phyloP scores from a whole-genome alignment of 2,888 invertebrate genomes.

The Andricus curvator region DNA sequence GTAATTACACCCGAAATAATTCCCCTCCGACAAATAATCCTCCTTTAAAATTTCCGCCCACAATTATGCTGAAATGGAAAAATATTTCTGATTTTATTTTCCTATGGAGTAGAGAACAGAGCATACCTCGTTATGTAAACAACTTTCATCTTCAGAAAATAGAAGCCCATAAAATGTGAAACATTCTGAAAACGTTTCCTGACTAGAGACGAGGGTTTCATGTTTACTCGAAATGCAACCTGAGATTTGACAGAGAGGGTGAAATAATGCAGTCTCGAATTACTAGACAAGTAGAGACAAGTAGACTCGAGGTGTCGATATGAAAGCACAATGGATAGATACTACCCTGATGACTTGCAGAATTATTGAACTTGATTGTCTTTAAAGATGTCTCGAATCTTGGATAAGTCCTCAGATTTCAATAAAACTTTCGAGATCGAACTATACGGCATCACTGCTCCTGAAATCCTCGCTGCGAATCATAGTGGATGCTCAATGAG shows the following conservation, averaged over 20 bases:
- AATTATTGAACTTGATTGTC: not conserved
- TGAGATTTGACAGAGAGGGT: constrained; percentile 20
- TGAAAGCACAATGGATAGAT: constrained; percentile 52
- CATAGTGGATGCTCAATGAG: not conserved
- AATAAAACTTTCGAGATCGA: not conserved
- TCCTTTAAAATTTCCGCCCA: not conserved
- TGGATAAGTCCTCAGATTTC: not conserved
- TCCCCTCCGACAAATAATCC: not conserved
- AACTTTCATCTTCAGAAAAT: constrained; percentile 22
- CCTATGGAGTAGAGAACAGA: not conserved
- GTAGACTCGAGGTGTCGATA: constrained; percentile 51
- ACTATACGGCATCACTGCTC: not conserved
- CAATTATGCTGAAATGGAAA: not conserved
- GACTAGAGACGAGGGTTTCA: constrained; percentile 1
- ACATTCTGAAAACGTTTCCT: constrained; percentile 16
- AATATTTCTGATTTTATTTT: not conserved
- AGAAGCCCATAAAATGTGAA: not conserved
- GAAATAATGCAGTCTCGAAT: constrained; percentile 7
- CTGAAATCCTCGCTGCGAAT: not conserved
- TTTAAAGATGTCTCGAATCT: not conserved
- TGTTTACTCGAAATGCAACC: constrained; percentile 26
- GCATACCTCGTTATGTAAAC: constrained; percentile 7
- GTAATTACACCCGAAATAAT: constrained; percentile 12
- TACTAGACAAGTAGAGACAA: constrained; percentile 13
- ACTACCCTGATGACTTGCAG: not conserved